These are phyloP conservation scores for Fringilla coelebs DNA, from an alignment of 2,797 vertebrate species.

Conservation along the genomic window DNA sequence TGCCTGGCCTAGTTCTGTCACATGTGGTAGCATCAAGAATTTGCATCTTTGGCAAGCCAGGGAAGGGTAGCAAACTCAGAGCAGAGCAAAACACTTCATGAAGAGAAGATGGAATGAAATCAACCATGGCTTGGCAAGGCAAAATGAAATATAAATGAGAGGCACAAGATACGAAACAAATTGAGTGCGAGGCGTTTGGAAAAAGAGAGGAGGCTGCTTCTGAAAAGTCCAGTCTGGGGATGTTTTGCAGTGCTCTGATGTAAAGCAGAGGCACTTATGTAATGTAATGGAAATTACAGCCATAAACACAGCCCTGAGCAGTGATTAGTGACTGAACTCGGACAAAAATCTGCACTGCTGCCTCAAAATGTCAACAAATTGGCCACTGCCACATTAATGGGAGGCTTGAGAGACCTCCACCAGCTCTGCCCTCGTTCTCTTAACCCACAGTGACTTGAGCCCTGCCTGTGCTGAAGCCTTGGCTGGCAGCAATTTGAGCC, in stretches of 20 bases:
- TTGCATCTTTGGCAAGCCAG: not conserved
- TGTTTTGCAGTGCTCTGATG: not conserved
- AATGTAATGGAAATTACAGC: constrained; percentile 50
- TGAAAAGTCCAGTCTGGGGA: not conserved
- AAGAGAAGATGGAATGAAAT: not conserved
- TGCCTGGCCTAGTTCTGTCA: constrained; percentile 53
- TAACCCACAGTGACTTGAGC: constrained; percentile 5
- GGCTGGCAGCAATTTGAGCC: constrained; percentile 20
- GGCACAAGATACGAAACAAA: not conserved
- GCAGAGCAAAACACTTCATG: not conserved
- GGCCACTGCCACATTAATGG: not conserved
- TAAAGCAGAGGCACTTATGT: constrained; percentile 38
- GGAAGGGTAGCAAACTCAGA: not conserved
- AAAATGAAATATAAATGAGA: not conserved
- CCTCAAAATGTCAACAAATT: constrained; percentile 1
- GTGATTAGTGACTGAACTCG: constrained; percentile 1
- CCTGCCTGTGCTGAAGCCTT: not conserved
- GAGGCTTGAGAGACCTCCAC: not conserved
- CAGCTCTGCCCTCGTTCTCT: constrained; percentile 4
- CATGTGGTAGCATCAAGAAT: constrained; percentile 40
- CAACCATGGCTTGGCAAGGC: not conserved
- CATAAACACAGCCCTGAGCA: constrained; percentile 3
- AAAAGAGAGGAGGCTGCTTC: not conserved
- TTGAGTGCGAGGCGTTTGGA: not conserved
- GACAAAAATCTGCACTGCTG: not conserved